Evolutionary conservation across 1,140 invertebrate species (phyloP), one percentile per base, ranked within the genome.

Genomic region (Hylaeus anthracinus): DNA sequence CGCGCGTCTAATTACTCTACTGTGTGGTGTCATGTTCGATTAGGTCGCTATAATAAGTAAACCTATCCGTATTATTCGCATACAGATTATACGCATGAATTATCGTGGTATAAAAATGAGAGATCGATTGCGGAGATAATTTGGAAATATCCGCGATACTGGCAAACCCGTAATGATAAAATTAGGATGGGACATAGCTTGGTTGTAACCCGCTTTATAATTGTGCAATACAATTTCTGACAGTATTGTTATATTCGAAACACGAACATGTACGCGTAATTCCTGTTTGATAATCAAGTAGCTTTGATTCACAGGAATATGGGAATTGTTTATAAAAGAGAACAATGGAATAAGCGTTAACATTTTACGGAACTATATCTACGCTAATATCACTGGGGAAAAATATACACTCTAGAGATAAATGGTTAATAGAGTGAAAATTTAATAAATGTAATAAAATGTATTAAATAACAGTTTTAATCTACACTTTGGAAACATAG

Each of bases 221-320:
- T 80, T 60, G 67, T 72, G 69, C 63, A 82, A 79, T 79, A 51
- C 64, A 74, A 80, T 58, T 79, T 64, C 56, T 64, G 69, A 51
- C 76, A 64, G 26, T 39, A 39, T 72, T 15, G 14, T 51, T 37
- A 14, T 2, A 6, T 14, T 43, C 48, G 14, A 41, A n/a, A 43
- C 72, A 26, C 14, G 43, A 80, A 74, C 66, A 74, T 72, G 58
- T 53, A 45, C 55, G 60, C 37, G 61, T 26, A 67, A 83, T 83
- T 43, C 60, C 55, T 60, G 71, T 37, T 67, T 48, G 77, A 66
- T 79, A 65, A 5, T 4, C 61, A 26, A 39, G 37, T 8, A 3
- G 14, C 3, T 41, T 2, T 2, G 15, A 12, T 6, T 4, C 3
- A 43, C 43, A 64, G 39, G 3, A 43, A 43, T 12, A 64, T 64